A percentile compares a stretch with the other conserved stretches of the same genome.
Conservation (phyloP, 2,113 vertebrate genomes). For the Ailurus styani region DNA sequence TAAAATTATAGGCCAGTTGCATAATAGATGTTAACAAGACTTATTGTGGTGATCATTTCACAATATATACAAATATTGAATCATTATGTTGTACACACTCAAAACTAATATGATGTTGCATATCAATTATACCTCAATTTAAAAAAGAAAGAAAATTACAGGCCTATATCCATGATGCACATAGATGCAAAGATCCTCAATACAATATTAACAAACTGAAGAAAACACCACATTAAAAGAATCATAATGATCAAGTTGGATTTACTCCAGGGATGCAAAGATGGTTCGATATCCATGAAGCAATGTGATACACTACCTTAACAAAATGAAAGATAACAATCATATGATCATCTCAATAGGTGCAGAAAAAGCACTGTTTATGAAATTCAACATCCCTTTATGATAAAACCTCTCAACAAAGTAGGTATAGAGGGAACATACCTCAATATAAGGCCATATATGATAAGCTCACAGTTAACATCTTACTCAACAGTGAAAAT, state of each 20-base stretch:
- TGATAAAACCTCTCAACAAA: neutral
- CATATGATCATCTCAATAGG: neutral
- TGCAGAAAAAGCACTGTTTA: neutral
- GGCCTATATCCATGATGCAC: neutral
- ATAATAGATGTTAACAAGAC: neutral
- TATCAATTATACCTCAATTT: neutral
- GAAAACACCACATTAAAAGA: neutral
- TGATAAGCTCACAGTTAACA: neutral
- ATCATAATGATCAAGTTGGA: neutral
- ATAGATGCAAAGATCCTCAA: neutral
- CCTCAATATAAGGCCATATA: neutral
- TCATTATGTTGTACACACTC: neutral
- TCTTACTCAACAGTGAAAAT: neutral
- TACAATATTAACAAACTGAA: neutral
- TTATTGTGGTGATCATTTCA: neutral
- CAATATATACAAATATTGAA: neutral
- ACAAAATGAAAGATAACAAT: neutral
- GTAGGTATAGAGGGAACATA: neutral
- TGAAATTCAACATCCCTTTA: neutral
- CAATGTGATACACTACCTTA: neutral
- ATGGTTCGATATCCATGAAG: neutral
- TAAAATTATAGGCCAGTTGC: neutral
- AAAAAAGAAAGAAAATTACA: neutral
- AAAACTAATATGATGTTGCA: neutral
- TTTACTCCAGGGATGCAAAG: neutral